Percentiles rank a stretch among this genome's conserved stretches.
These are phyloP conservation scores for Burhinus oedicnemus DNA, from an alignment of 2,113 vertebrate species.

Conservation along the genomic window DNA sequence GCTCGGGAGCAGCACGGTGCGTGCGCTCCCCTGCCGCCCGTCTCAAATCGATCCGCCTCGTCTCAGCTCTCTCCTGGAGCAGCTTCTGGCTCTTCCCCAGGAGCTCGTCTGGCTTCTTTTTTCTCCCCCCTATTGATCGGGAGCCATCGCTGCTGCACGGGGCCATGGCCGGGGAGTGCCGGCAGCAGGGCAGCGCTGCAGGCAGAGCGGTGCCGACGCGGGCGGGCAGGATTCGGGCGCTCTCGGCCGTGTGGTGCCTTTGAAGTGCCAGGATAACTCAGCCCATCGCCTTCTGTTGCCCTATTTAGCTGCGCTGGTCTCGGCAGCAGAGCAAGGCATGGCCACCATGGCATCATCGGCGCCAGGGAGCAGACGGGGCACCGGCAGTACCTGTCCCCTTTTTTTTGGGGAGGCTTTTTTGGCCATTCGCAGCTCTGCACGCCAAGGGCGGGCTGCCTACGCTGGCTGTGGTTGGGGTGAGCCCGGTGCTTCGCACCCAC, in stretches of 20 bases:
- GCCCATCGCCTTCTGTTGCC: slow-evolving; percentile 16
- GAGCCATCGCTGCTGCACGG: not conserved
- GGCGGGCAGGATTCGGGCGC: not conserved
- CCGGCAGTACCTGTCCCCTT: accelerated
- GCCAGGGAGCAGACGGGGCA: accelerated
- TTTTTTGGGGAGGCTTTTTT: not conserved
- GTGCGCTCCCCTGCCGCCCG: accelerated
- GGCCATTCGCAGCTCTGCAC: accelerated
- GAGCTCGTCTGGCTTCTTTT: not conserved
- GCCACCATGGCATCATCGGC: accelerated
- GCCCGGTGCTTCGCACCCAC: accelerated
- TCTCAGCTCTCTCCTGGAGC: not conserved
- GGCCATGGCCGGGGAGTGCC: accelerated
- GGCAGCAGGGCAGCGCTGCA: not conserved
- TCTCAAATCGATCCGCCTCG: not conserved
- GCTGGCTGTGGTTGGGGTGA: not conserved
- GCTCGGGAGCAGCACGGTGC: accelerated
- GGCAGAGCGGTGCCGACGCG: accelerated
- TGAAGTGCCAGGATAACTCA: not conserved
- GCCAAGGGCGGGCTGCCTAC: not conserved
- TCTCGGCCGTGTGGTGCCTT: not conserved
- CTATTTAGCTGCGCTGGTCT: not conserved
- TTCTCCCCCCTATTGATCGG: not conserved
- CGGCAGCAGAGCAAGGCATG: accelerated
- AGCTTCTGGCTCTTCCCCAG: slow-evolving; percentile 34